Base-by-base conservation (phyloP, 1,140 invertebrate genomes). In the Globodera ellingtonae region DNA sequence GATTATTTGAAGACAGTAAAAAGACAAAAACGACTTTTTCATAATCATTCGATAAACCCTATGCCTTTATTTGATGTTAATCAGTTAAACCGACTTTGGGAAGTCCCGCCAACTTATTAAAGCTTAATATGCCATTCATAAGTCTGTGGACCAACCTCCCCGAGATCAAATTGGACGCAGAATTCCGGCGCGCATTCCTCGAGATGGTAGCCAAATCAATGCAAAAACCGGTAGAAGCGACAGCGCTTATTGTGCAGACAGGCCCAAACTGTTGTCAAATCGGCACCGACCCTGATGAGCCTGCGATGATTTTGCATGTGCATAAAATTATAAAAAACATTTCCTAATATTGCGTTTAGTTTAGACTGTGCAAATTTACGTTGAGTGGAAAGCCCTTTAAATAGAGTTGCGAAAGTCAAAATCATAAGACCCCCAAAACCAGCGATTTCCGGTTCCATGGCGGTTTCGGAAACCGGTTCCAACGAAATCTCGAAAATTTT, bases 101-200 rank as follows among this genome's bases (percentile, higher is more conserved):
- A 35, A 35, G 35, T 35, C 1, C 35, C 35, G 35, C 35, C 35
- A 35, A 35, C 35, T 35, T 35, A 35, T 35, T 35, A 35, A 35
- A 35, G 35, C 15, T 52, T 52, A n/a, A 73, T 13, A 78, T 78
- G 76, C 76, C 76, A 10, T 62, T 78, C n/a, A 67, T 78, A 35
- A 78, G 15, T 47, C 35, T 78, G 13, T 71, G 67, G 24, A 78
- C 76, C 18, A 78, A 78, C 67, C 44, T 78, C 21, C 59, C 76
- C 50, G 10, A 44, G 10, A 15, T 56, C 35, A 76, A 78, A 44
- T 70, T 78, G 66, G 44, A 50, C 46, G 15, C 72, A 6, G 66
- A 9, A 18, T 78, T 78, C 44, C 48, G 76, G 15, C 59, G 67
- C 9, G 24, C 35, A 47, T 78, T 78, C 21, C 56, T 78, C 21